Conservation (phyloP, 2,888 invertebrate species). For the Drosophila nr. perissopoda region DNA sequence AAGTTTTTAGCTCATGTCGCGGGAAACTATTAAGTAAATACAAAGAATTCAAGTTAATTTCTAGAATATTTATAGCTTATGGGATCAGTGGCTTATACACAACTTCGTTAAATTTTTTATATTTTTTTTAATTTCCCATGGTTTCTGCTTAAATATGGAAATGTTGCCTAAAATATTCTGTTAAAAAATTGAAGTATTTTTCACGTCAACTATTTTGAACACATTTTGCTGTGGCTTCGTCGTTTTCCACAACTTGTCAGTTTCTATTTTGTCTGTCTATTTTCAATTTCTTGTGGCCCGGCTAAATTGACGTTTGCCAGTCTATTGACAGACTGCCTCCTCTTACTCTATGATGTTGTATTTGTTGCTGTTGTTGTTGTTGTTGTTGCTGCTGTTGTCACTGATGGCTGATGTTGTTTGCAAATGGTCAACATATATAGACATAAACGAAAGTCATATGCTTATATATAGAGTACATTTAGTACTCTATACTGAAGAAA, state of each 20-base stretch:
- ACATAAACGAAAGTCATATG: constrained; percentile 57
- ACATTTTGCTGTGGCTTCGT: constrained; percentile 20
- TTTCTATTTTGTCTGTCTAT: constrained; percentile 53
- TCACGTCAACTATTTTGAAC: constrained; percentile 51
- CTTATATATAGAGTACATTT: constrained; percentile 4
- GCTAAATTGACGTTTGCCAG: constrained; percentile 69
- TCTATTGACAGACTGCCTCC: constrained; percentile 69
- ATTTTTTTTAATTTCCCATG: not conserved
- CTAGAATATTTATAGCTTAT: not conserved
- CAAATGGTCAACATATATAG: constrained; percentile 68
- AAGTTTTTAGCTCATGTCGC: not conserved
- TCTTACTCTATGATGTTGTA: constrained; percentile 13
- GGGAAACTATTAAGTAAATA: not conserved
- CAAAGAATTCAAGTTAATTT: not conserved
- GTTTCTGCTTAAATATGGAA: not conserved
- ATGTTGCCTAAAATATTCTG: not conserved
- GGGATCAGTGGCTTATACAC: not conserved
- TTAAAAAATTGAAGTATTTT: constrained; percentile 41
- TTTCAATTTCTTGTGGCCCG: constrained; percentile 69
- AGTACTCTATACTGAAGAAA: constrained; percentile 49
- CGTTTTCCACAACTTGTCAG: constrained; percentile 45
- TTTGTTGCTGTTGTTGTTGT: constrained; percentile 4
- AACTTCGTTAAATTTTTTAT: not conserved
- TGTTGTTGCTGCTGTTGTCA: constrained; percentile 31
- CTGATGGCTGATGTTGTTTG: constrained; percentile 61